Base-by-base conservation (phyloP, 1,140 invertebrate species). In the Hycleus cichorii region DNA sequence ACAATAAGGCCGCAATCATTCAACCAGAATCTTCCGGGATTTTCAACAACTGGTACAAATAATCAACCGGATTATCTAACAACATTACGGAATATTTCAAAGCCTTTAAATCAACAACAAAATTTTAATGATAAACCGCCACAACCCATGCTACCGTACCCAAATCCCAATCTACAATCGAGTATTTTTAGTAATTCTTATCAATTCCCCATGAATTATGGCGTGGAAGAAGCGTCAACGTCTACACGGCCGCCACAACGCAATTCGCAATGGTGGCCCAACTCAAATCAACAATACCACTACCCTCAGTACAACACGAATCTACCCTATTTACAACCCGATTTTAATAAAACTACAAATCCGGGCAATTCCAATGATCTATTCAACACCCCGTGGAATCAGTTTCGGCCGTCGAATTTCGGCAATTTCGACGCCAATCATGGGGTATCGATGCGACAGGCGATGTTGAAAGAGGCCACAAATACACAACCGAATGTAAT, bases 381-480 rank as follows among this genome's bases (percentile, higher is more conserved):
- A 9, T 65, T 67, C 44, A 53, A 42, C 3, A 58, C 65, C n/a
- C 59, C 64, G 4, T 64, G 63, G 61, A 57, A 59, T 26, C 58
- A 49, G 1, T 18, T 18, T 18, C 18, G 18, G 18, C 18, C 18
- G 18, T 18, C 18, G 18, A 18, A 18, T 46, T 56, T 58, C 24
- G 57, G 59, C 49, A 56, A 43, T 9, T 48, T 54, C 18, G 57
- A 63, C 18, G 52, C 11, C 26, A 49, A 58, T 38, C 42, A 39
- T 11, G 44, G 39, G 12, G 59, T 70, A 61, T 70, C 70, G 0
- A 70, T 73, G 63, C 47, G 71, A 46, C 71, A 73, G 49, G 67
- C 70, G 0, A 73, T 73, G 71, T 47, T 73, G 12, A 72, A 73
- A 32, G 71, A 73, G 54, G 64, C 64, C 12, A 55, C 39, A n/a